Base-by-base conservation (phyloP, 2,113 vertebrate species). In the Gracilinanus agilis region DNA sequence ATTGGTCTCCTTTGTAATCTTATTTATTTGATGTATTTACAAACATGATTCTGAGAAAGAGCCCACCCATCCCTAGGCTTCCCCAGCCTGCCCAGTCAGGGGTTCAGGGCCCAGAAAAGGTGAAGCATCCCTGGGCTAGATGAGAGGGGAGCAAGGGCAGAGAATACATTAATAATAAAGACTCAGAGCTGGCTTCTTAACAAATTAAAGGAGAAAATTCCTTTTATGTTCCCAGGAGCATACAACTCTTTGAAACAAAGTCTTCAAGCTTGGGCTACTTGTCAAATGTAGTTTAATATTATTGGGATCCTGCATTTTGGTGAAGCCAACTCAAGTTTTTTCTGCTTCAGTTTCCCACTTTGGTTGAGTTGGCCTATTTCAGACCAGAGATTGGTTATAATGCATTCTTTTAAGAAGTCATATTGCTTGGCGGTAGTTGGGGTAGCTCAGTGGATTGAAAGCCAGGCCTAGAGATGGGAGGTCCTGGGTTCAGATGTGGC, bases 241-340 rank as follows among this genome's bases (percentile, higher is more conserved):
- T 94, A 21, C 93, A 96, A 56, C 24, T 94, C 61, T 61, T 12
- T 90, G n/a, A 24, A 83, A 21, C 11, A 93, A 95, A 95, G 91
- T 91, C 67, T 90, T 92, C 92, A 93, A 2, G 2, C 29, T 61
- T 61, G 27, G 58, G 27, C 58, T 61, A 11, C 27, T 75, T 19
- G 21, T 75, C 1, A 75, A 75, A n/a, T 40, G 5, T 21, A 40
- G 40, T 75, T 75, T 75, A 40, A 58, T 93, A 21, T 88, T 11
- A 53, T 55, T 95, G 90, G 93, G 3, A 67, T 61, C 40, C 93
- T 93, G 94, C 91, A 91, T 92, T 96, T 97, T 93, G 55, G 55
- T 91, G 91, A 89, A 44, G 11, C 55, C 53, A 83, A 9, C 54
- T 96, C 93, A 88, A 75, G 19, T 96, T 95, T 94, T 44, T 53